Evolutionary conservation across 2,113 vertebrate genomes (phyloP), one percentile per base, ranked within the genome.

Genomic region (Budorcas taxicolor): DNA sequence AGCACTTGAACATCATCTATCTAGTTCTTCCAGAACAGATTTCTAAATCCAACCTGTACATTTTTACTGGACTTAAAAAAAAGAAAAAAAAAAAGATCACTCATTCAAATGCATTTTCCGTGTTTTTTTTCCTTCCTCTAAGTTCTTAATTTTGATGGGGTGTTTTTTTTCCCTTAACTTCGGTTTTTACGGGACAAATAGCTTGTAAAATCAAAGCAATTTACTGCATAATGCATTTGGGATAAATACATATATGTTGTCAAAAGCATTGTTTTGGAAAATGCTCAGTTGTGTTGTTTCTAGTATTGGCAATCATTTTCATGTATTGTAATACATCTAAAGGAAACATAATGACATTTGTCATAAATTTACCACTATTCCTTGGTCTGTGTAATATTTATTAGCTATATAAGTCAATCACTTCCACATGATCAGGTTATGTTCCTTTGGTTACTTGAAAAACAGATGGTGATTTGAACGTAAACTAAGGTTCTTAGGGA

Each of bases 361-460:
- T 97, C 62, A 93, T 95, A 97, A 91, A 95, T 4, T 40, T 83
- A 87, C 3, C 86, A 96, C 81, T 71, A 3, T 33, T 96, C 57
- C 53, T 97, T 40, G 71, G 31, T 90, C 83, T 90, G 5, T 21
- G 47, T 96, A 33, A 88, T 98, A 90, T 33, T 90, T 97, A 94
- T 90, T 91, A 96, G 81, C 15, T 87, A 36, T 67, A n/a, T 16
- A 95, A 97, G 16, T 90, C 62, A 97, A 97, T 97, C 83, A 11
- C 74, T 98, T 97, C 84, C 84, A 94, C 25, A 91, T 94, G 93
- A 8, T 2, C 36, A 58, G 29, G 17, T 83, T 97, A 47, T 50
- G 83, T 84, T 95, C 96, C 45, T 81, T 95, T 87, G 76, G 89
- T 95, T 45, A 95, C 97, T 98, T 52, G 52, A 93, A 96, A 97